Evolutionary conservation across 2,888 invertebrate species (phyloP).

Genomic region (Dryococelus australis): DNA sequence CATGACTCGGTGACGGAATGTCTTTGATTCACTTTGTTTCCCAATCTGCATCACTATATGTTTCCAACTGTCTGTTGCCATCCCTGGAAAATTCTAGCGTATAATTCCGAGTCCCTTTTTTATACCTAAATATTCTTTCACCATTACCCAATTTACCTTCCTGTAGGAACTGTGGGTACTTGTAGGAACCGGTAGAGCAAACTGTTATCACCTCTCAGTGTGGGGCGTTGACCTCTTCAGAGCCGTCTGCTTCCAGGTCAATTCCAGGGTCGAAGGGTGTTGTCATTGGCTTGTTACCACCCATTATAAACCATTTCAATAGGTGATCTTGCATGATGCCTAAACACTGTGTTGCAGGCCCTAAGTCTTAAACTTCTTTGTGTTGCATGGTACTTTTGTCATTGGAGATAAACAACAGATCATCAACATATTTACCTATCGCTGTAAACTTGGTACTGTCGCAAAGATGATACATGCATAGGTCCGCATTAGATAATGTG

Average conservation of each 20-base stretch:
- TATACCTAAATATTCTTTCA: background rate
- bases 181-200: background rate
- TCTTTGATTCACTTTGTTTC: no score
- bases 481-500: background rate
- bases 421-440: background rate
- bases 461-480: background rate
- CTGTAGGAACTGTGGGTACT: background rate
- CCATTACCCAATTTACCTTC: background rate
- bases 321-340: background rate
- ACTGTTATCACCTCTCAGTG: background rate
- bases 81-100: background rate
- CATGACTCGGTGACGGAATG: no score
- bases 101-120: background rate
- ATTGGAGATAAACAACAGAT: background rate
- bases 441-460: no score
- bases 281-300: background rate
- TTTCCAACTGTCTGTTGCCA: background rate
- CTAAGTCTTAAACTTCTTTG: background rate
- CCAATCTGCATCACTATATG: background rate
- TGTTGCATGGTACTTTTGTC: background rate
- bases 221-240: background rate
- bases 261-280: background rate
- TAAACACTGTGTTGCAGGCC: background rate
- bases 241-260: background rate
- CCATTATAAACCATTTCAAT: background rate